phyloP scores from a whole-genome alignment of 2,113 vertebrate genomes.

The Pollachius pollachius region DNA sequence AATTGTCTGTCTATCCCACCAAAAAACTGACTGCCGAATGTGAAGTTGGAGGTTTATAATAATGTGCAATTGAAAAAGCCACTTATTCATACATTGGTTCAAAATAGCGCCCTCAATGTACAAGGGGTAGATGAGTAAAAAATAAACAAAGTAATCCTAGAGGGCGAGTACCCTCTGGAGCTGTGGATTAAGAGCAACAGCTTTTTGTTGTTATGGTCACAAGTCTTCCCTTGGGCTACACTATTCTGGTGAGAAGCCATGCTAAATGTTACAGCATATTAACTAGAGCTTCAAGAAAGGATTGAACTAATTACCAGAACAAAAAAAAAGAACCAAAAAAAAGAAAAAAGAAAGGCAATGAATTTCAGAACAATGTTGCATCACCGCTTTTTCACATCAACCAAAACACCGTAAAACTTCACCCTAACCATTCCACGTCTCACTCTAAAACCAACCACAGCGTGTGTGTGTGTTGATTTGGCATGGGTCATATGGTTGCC shows the following conservation, averaged over 20 bases:
- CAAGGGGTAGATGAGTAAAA: conserved; percentile 77
- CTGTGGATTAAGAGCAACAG: conserved; percentile 81
- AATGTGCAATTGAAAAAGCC: conserved; percentile 89
- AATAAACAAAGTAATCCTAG: conserved; percentile 53
- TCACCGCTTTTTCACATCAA: conserved; percentile 97
- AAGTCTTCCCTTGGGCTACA: conserved; percentile 83
- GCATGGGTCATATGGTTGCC: conserved; percentile 83
- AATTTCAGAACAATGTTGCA: conserved; percentile 94
- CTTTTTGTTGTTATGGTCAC: conserved; percentile 78
- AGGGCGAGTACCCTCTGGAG: conserved; percentile 69
- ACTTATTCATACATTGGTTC: conserved; percentile 84
- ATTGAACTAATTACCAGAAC: conserved; percentile 91
- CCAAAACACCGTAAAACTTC: conserved; percentile 90
- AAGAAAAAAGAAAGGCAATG: conserved; percentile 89
- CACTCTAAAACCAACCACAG: conserved; percentile 87
- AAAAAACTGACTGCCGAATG: conserved; percentile 86
- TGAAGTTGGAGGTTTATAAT: conserved; percentile 82
- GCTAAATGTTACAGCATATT: conserved; percentile 99
- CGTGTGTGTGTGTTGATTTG: conserved; percentile 80
- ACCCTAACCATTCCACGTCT: conserved; percentile 82
- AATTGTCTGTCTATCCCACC: conserved; percentile 87
- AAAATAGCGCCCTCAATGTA: conserved; percentile 82
- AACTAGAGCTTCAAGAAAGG: conserved; percentile 91
- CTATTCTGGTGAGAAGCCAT: conserved; percentile 98
- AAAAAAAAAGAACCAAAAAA: conserved; percentile 77